Evolutionary conservation across 1,140 invertebrate species (phyloP).

Genomic region (Neuroterus valhalla): DNA sequence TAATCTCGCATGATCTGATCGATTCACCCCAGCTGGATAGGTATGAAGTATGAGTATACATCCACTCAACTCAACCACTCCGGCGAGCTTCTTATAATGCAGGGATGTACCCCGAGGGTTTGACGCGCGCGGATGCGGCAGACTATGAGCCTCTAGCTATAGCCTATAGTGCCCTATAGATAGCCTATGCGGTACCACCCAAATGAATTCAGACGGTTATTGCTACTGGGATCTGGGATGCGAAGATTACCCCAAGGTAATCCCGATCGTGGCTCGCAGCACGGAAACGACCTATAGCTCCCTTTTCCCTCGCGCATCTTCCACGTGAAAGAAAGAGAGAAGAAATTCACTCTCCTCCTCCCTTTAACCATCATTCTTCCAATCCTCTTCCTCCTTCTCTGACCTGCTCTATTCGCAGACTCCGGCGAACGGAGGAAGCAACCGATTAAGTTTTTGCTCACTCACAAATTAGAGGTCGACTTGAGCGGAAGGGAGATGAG

Average conservation of each 20-base stretch:
- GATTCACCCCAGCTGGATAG: no score
- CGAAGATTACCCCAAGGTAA: slow-evolving; percentile 57
- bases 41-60: no score
- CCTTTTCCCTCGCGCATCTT: slow-evolving; percentile 11
- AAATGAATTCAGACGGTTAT: slow-evolving; percentile 57
- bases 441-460: slow-evolving; percentile 72
- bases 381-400: slow-evolving; percentile 43
- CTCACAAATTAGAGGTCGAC: slow-evolving; percentile 65
- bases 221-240: slow-evolving; percentile 57
- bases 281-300: slow-evolving; percentile 20
- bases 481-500: slow-evolving; percentile 31
- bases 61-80: background rate
- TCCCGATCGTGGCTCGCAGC: slow-evolving; percentile 48
- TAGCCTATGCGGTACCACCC: slow-evolving; percentile 50
- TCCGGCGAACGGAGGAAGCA: slow-evolving; percentile 60
- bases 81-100: slow-evolving; percentile 8
- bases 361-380: slow-evolving; percentile 17
- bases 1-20: no score
- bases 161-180: no score
- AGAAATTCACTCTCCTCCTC: background rate
- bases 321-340: background rate
- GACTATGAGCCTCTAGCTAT: background rate
- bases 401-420: slow-evolving; percentile 16
- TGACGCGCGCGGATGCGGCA: slow-evolving; percentile 20
- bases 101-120: slow-evolving; percentile 9